Evolutionary conservation across 2,113 vertebrate genomes (phyloP), one percentile per base, ranked within the genome.

Genomic region (Narcine bancroftii): DNA sequence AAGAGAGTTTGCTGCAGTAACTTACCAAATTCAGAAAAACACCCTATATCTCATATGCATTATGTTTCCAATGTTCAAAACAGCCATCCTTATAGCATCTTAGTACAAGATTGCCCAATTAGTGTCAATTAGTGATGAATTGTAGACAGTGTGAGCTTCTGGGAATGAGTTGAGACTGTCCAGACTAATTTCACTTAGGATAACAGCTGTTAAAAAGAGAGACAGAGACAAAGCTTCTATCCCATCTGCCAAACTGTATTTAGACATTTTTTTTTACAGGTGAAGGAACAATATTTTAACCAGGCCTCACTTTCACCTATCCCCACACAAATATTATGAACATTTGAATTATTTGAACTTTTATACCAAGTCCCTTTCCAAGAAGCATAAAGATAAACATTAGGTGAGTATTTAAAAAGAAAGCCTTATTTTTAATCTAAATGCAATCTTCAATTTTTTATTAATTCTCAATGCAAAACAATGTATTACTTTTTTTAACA

Each of bases 311-410:
- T 69, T 69, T 39, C 7, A 15, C 26, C 89, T 45, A 45, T 26
- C 7, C 63, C 87, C 63, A 24, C 24, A 63, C 87, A 63, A 60
- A 60, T 69, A 10, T 42, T 39, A 26, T 42, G 60, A n/a, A 60
- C 56, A 69, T 69, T 47, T 26, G 11, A 19, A 45, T 91, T 65
- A 91, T 39, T 33, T 47, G 47, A 50, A 1, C 0, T 29, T 29
- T 83, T 26, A 50, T 53, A 45, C 47, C 47, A 47, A 83, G 45
- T 91, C 4, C 96, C 96, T 96, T 96, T 96, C 65, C 94, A 36
- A 56, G 53, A 56, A 87, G 13, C 15, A 75, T 15, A 39, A n/a
- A 33, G 69, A 39, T 2, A 39, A 75, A 75, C 17, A 75, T 75
- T 75, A 13, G 15, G n/a, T 75, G 72, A 39, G 10, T 39, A 75